Evolutionary conservation across 2,797 vertebrate species (phyloP).

Genomic region (Champsocephalus esox): DNA sequence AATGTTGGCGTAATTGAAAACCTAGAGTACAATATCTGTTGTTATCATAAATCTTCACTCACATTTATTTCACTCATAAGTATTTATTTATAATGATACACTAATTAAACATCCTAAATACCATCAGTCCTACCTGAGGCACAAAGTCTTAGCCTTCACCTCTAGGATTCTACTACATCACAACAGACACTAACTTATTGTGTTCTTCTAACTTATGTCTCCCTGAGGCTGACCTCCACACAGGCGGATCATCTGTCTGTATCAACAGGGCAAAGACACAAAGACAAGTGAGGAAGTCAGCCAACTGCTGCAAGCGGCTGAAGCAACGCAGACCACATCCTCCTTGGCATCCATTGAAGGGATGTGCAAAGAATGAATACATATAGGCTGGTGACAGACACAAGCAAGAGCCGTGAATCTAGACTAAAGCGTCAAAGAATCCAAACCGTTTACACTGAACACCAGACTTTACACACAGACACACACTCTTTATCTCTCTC

Average conservation of each 20-base stretch:
- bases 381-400: constrained; percentile 20
- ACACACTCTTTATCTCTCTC: neutral
- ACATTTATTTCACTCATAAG: too few species aligned
- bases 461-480: neutral
- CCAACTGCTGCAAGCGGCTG: constrained; percentile 62
- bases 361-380: constrained; percentile 51
- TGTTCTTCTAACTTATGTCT: constrained; percentile 11
- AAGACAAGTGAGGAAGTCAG: constrained; percentile 54
- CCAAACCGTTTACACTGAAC: neutral
- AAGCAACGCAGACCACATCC: constrained; percentile 62
- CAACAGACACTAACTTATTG: neutral
- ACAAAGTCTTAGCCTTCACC: neutral
- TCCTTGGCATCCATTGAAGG: constrained; percentile 20
- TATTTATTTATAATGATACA: too few species aligned
- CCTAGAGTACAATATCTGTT: neutral
- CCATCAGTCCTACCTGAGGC: neutral
- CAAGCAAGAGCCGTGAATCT: neutral
- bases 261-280: constrained; percentile 68
- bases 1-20: too few species aligned
- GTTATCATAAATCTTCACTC: neutral
- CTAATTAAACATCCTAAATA: neutral
- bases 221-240: constrained; percentile 24
- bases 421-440: constrained; percentile 6
- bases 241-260: constrained; percentile 42
- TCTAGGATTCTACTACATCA: constrained; percentile 8